Evolutionary conservation across 2,888 invertebrate genomes (phyloP).

Genomic region (Herminia tarsipennalis): DNA sequence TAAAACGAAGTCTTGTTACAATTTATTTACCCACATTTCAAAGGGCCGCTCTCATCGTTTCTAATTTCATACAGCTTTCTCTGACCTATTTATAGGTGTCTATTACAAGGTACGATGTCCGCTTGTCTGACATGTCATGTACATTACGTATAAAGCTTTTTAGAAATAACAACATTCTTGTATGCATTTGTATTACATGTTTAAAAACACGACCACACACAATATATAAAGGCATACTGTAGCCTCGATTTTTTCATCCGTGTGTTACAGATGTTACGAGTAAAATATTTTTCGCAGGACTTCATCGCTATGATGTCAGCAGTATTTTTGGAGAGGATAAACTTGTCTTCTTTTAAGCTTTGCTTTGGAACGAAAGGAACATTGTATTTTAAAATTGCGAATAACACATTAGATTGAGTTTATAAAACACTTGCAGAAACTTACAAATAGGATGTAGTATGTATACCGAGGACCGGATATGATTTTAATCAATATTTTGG

Average conservation of each 20-base stretch:
- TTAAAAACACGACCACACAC: background rate
- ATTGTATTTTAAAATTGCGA: background rate
- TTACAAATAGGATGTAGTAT: too few species aligned
- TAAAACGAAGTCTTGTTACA: slow-evolving; percentile 10
- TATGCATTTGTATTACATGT: background rate
- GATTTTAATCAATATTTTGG: too few species aligned
- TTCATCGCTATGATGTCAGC: slow-evolving; percentile 6
- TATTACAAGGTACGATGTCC: slow-evolving; percentile 56
- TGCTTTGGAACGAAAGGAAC: background rate
- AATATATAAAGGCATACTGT: background rate
- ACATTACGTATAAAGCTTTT: slow-evolving; percentile 10
- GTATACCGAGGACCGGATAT: too few species aligned
- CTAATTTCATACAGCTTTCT: slow-evolving; percentile 67
- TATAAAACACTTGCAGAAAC: too few species aligned
- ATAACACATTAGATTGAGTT: background rate
- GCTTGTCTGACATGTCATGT: slow-evolving; percentile 30
- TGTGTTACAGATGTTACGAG: background rate
- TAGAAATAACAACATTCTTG: background rate
- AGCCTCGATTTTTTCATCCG: background rate
- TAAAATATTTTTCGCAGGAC: background rate
- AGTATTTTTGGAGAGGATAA: slow-evolving; percentile 4
- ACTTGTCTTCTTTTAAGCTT: background rate
- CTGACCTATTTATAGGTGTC: slow-evolving; percentile 68
- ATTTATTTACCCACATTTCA: slow-evolving; percentile 41
- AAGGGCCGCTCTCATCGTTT: slow-evolving; percentile 52